phyloP scores from a whole-genome alignment of 2,113 vertebrate genomes.

The Xyrauchen texanus region DNA sequence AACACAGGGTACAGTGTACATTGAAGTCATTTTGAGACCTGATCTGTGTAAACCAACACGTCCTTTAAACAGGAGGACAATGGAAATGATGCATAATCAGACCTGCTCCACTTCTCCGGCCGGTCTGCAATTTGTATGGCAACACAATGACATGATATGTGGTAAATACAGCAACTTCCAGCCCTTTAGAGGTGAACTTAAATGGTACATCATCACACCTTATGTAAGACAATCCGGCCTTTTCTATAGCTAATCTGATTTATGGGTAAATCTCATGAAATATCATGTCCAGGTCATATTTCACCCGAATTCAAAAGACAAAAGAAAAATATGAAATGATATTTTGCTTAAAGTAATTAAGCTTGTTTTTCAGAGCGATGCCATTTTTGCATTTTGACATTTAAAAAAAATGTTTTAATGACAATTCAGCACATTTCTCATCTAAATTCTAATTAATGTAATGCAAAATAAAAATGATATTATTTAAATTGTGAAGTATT shows the following conservation, averaged over 20 bases:
- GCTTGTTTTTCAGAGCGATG: no score
- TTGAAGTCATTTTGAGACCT: background rate
- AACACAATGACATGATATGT: constrained; percentile 49
- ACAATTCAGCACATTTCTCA: no score
- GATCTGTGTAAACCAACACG: constrained; percentile 43
- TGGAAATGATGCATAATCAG: constrained; percentile 1
- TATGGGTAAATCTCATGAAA: no score
- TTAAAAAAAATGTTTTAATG: no score
- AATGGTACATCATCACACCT: background rate
- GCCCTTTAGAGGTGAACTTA: constrained; percentile 68
- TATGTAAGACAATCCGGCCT: constrained; percentile 39
- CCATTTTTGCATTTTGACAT: no score
- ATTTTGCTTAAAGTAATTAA: no score
- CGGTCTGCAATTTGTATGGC: constrained; percentile 16
- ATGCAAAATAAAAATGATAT: no score
- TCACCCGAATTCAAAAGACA: no score
- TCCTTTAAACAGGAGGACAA: constrained; percentile 27
- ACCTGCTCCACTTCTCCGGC: background rate
- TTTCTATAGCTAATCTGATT: constrained; percentile 14
- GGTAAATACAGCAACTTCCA: constrained; percentile 68
- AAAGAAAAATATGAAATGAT: no score
- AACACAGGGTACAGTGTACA: background rate
- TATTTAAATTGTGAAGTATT: no score
- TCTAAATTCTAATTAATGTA: no score
- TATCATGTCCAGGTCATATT: no score